phyloP scores from a whole-genome alignment of 1,140 invertebrate genomes.

The Luehdorfia chinensis region DNA sequence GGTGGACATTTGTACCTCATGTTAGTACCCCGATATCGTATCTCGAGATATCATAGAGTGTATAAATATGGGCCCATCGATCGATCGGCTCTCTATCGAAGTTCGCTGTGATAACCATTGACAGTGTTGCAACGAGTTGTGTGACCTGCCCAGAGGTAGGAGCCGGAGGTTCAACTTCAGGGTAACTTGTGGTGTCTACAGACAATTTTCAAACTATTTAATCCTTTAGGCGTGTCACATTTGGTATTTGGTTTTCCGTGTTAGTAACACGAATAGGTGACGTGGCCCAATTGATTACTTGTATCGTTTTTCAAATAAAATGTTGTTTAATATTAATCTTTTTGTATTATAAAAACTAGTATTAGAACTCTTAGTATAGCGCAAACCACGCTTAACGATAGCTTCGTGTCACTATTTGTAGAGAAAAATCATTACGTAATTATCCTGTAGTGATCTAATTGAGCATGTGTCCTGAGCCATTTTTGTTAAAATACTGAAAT shows the following conservation, averaged over 20 bases:
- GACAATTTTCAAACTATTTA: constrained; percentile 20
- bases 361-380: no score
- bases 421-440: no score
- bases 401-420: no score
- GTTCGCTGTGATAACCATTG: constrained; percentile 57
- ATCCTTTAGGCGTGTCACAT: not conserved
- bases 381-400: no score
- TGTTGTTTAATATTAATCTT: no score
- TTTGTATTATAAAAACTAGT: no score
- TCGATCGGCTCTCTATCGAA: constrained; percentile 72
- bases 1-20: constrained; percentile 67
- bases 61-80: constrained; percentile 75
- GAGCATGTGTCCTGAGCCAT: not conserved
- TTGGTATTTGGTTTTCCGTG: no score
- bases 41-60: constrained; percentile 71
- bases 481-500: constrained; percentile 2
- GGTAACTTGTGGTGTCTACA: constrained; percentile 13
- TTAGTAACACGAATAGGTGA: no score
- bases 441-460: no score
- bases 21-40: constrained; percentile 67
- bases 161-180: constrained; percentile 11
- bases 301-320: no score
- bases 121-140: constrained; percentile 25
- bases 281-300: no score
- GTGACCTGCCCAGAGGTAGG: constrained; percentile 20